phyloP scores from a whole-genome alignment of 2,113 vertebrate species.

The Engraulis encrasicolus region DNA sequence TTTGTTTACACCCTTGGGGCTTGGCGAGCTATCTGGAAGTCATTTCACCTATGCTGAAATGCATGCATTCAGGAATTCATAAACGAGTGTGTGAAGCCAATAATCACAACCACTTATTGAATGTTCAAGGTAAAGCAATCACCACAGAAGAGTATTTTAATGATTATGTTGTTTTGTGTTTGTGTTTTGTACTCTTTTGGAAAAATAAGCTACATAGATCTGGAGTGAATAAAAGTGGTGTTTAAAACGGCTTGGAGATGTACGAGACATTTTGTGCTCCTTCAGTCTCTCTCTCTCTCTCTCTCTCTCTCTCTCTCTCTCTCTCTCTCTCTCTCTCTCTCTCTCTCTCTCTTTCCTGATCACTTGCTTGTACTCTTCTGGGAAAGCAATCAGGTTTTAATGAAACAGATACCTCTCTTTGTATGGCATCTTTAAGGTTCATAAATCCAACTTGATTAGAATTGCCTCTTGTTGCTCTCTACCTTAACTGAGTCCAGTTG shows the following conservation, averaged over 20 bases:
- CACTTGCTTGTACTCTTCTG: too few relatives aligned
- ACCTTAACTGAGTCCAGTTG: neutral
- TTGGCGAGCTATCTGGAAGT: conserved; percentile 60
- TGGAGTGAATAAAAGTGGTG: conserved; percentile 66
- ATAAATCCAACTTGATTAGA: neutral
- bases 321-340: neutral
- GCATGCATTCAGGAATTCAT: conserved; percentile 56
- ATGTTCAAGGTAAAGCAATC: conserved; percentile 48
- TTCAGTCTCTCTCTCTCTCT: conserved; percentile 13
- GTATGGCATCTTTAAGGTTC: neutral
- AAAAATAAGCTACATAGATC: conserved; percentile 73
- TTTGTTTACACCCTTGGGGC: conserved; percentile 63
- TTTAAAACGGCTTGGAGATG: conserved; percentile 45
- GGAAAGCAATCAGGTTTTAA: too few relatives aligned
- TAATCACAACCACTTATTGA: conserved; percentile 46
- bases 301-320: neutral
- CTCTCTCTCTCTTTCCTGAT: neutral
- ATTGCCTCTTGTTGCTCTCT: neutral
- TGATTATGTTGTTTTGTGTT: conserved; percentile 42
- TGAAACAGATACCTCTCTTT: neutral
- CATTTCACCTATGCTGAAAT: conserved; percentile 51
- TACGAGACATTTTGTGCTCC: neutral
- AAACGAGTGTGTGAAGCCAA: conserved; percentile 36
- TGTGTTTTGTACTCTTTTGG: conserved; percentile 48
- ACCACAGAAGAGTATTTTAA: conserved; percentile 6